Evolutionary conservation across 2,113 vertebrate species (phyloP).

Genomic region (Tachysurus fulvidraco): DNA sequence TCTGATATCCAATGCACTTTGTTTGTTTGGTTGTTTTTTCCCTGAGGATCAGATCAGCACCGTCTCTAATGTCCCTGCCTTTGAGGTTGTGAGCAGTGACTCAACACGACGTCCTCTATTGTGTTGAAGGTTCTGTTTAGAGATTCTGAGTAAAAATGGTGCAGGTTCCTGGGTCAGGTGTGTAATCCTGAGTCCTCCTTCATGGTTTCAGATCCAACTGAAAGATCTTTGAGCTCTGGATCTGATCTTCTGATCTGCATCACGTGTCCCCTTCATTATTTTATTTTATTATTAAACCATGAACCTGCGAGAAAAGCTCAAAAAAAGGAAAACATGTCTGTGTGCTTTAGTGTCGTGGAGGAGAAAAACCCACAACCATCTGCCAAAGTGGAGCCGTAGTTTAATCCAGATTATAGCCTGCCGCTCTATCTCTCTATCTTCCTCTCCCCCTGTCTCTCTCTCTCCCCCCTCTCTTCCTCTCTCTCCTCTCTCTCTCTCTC

Average conservation of each 20-base stretch:
- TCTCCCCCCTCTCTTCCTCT: slow-evolving; percentile 45
- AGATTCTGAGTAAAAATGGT: not conserved
- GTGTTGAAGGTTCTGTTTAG: too few species aligned
- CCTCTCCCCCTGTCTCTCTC: slow-evolving; percentile 55
- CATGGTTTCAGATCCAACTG: slow-evolving; percentile 53
- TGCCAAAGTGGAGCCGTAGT: slow-evolving; percentile 74
- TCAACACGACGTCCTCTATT: not conserved
- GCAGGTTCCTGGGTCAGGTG: slow-evolving; percentile 40
- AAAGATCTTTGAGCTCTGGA: slow-evolving; percentile 39
- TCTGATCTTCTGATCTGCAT: slow-evolving; percentile 57
- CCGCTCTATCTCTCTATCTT: slow-evolving; percentile 55
- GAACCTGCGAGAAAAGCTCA: not conserved
- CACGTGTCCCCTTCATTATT: slow-evolving; percentile 56
- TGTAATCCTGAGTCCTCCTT: slow-evolving; percentile 59
- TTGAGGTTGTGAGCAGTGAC: not conserved
- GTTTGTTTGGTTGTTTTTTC: not conserved
- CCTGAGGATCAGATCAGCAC: not conserved
- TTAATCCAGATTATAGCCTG: slow-evolving; percentile 95
- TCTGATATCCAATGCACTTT: too few species aligned
- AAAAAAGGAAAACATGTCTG: not conserved
- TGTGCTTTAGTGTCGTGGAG: slow-evolving; percentile 67
- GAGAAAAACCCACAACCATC: slow-evolving; percentile 87
- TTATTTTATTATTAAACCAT: slow-evolving; percentile 67
- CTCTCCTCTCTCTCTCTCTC: slow-evolving; percentile 54
- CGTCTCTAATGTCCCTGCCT: not conserved